Evolutionary conservation across 2,888 invertebrate species (phyloP).

Genomic region (Epirrhoe alternata): DNA sequence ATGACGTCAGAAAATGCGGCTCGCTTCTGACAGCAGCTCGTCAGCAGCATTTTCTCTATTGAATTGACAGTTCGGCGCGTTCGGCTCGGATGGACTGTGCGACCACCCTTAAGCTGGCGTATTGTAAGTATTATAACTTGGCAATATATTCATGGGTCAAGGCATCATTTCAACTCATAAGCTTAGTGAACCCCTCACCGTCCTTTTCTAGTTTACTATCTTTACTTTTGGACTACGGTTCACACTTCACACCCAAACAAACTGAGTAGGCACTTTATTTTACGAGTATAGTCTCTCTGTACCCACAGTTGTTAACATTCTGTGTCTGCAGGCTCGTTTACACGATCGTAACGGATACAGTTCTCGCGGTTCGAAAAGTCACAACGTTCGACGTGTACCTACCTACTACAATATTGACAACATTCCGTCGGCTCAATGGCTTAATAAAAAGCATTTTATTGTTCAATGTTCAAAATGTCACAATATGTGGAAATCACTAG

Average conservation of each 20-base stretch:
- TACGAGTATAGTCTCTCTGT: background rate
- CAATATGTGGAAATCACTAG: slow-evolving; percentile 26
- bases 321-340: slow-evolving; percentile 13
- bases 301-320: background rate
- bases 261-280: background rate
- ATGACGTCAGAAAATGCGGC: no score
- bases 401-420: slow-evolving; percentile 19
- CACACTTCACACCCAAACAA: no score
- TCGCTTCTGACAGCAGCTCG: no score
- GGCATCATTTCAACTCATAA: no score
- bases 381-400: slow-evolving; percentile 2
- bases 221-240: no score
- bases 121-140: no score
- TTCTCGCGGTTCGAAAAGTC: slow-evolving; percentile 13
- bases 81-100: no score
- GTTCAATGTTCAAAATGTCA: slow-evolving; percentile 49
- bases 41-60: no score
- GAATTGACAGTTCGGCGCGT: no score
- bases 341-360: slow-evolving; percentile 15
- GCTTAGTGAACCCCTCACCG: background rate
- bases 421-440: slow-evolving; percentile 31
- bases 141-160: no score
- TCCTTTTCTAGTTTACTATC: no score
- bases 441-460: slow-evolving; percentile 52
- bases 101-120: no score